Conservation (phyloP, 2,888 invertebrate species). For the Nowickia ferox region DNA sequence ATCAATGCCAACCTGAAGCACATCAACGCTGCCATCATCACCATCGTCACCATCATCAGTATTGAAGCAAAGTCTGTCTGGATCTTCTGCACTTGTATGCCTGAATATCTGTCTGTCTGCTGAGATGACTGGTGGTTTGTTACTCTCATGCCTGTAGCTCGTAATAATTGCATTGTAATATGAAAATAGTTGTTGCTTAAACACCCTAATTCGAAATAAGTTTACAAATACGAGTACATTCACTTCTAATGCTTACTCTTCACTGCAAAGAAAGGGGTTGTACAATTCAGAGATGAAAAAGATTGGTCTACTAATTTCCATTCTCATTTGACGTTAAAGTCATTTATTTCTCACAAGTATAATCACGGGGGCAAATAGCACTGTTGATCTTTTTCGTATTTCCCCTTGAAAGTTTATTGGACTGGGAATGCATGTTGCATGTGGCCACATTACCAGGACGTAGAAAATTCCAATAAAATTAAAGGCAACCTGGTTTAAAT, state of each 20-base stretch:
- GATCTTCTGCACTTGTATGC: background rate
- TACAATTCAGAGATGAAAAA: slow-evolving; percentile 38
- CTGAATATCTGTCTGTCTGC: slow-evolving; percentile 13
- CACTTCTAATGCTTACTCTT: background rate
- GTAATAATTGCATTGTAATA: slow-evolving; percentile 81
- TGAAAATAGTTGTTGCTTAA: slow-evolving; percentile 75
- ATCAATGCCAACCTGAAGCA: slow-evolving; percentile 14
- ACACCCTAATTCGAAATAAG: slow-evolving; percentile 65
- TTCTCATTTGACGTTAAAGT: slow-evolving; percentile 78
- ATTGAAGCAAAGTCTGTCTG: slow-evolving; percentile 25
- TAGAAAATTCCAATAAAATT: background rate
- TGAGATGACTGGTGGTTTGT: slow-evolving; percentile 3
- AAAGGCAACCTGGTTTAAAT: slow-evolving; percentile 1
- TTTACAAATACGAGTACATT: background rate
- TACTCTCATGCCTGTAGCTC: slow-evolving; percentile 73
- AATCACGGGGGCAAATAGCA: background rate
- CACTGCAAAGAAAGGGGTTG: background rate
- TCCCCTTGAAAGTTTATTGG: background rate
- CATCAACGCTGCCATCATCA: slow-evolving; percentile 35
- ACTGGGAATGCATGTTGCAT: slow-evolving; percentile 33
- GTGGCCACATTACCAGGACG: background rate
- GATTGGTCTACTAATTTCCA: slow-evolving; percentile 80
- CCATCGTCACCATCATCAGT: slow-evolving; percentile 39
- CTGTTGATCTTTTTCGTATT: slow-evolving; percentile 14
- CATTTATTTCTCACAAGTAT: slow-evolving; percentile 77